Evolutionary conservation across 2,888 invertebrate species (phyloP), one percentile per base, ranked within the genome.

Genomic region (Tachina grossa): DNA sequence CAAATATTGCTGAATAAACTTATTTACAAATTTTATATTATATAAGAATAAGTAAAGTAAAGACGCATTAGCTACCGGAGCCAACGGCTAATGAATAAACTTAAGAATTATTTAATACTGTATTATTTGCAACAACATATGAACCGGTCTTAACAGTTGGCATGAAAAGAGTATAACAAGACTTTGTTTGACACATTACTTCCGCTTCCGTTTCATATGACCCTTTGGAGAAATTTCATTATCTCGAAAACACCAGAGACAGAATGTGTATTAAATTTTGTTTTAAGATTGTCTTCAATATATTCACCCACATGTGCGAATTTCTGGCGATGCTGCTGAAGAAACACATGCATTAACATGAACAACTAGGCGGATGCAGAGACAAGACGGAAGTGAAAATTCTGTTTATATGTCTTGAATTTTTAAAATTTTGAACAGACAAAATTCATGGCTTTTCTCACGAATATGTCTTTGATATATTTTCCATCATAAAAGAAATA

Each of bases 181-280:
- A 82, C 76, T 65, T 65, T 82, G 76, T 82, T 82, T 82, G 84
- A 66, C 83, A 77, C 75, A 80, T 84, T 72, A 80, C 80, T 80
- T 80, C 84, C 84, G 80, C 66, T 84, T 84, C 72, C 84, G 61
- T 66, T 72, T 76, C 13, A 31, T 49, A 31, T 53, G 53, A 63
- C 2, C 13, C 61, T 43, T 79, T 83, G 49, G 49, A 45, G 43
- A 31, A 41, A 55, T 65, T 72, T 59, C 51, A 51, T 66, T 41
- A 69, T 43, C 16, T 22, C 19, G 31, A 22, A 39, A 61, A 39
- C 59, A 76, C 43, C 31, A 68, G 19, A 9, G 22, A 43, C 39
- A 65, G 55, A 49, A 65, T 57, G 69, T 45, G 76, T 61, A 61
- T 53, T 55, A n/a, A 63, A 69, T 71, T 66, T 55, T 22, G 5